Conservation (phyloP, 2,888 invertebrate species). For the Dasypolia templi region DNA sequence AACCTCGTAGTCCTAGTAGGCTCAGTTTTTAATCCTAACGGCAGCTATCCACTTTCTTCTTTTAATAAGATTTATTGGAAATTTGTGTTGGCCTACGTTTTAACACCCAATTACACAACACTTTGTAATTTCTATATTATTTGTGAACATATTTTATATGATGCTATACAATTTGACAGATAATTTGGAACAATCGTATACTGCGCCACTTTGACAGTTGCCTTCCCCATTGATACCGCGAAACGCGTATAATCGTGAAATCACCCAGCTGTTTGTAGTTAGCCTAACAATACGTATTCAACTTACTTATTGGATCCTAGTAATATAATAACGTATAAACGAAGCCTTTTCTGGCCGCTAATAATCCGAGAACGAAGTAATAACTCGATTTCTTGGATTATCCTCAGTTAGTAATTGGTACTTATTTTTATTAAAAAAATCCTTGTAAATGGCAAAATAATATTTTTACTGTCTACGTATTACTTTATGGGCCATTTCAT, state of each 20-base stretch:
- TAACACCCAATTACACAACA: no score
- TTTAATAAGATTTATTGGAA: no score
- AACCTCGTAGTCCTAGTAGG: no score
- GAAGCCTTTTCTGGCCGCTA: slow-evolving; percentile 21
- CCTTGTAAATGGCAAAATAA: background rate
- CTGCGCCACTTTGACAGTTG: no score
- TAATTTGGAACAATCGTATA: no score
- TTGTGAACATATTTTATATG: no score
- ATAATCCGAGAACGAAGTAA: slow-evolving; percentile 25
- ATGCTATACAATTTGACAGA: no score
- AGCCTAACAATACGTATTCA: slow-evolving; percentile 10
- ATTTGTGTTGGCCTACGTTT: no score
- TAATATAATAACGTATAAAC: slow-evolving; percentile 25
- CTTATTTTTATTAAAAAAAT: slow-evolving; percentile 1
- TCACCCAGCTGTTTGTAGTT: background rate
- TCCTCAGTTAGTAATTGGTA: slow-evolving; percentile 1
- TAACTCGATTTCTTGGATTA: slow-evolving; percentile 17
- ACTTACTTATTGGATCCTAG: slow-evolving; percentile 23
- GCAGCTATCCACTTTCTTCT: no score
- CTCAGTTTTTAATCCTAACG: no score
- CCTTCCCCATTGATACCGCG: no score
- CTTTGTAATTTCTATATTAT: no score
- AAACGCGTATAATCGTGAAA: background rate
- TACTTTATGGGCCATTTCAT: background rate
- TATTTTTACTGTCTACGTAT: background rate